phyloP scores from a whole-genome alignment of 1,140 invertebrate species.

The Solenopsis invicta region DNA sequence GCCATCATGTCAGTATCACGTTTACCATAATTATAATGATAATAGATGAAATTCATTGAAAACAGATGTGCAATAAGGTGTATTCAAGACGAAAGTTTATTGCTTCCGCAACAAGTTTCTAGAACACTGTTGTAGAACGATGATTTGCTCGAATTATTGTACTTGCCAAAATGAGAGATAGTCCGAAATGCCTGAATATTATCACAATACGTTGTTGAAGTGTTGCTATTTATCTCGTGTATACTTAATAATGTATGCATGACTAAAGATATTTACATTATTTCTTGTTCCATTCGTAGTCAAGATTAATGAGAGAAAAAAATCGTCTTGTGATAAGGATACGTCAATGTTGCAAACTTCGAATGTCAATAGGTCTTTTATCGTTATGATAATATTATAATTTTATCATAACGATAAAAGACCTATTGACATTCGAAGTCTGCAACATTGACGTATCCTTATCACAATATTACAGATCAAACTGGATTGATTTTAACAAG shows the following conservation, averaged over 20 bases:
- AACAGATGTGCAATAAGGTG: conserved; percentile 57
- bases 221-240: conserved; percentile 12
- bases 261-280: neutral
- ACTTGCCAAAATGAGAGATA: conserved; percentile 43
- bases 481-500: conserved; percentile 3
- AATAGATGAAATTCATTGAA: conserved; percentile 40
- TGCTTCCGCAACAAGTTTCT: conserved; percentile 71
- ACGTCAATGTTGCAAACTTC: neutral
- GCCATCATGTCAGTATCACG: conserved; percentile 21
- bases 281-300: neutral
- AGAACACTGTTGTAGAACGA: conserved; percentile 48
- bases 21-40: conserved; percentile 61
- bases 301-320: neutral
- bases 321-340: neutral
- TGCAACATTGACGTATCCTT: neutral
- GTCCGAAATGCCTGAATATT: neutral
- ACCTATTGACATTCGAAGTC: neutral
- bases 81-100: conserved; percentile 65
- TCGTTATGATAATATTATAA: no score
- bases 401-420: no score
- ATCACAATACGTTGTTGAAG: neutral
- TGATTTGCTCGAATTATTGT: conserved; percentile 65
- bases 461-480: neutral
- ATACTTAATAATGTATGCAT: neutral
- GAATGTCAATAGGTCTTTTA: neutral